phyloP scores from a whole-genome alignment of 2,888 invertebrate genomes.

The Pilophorus perplexus region DNA sequence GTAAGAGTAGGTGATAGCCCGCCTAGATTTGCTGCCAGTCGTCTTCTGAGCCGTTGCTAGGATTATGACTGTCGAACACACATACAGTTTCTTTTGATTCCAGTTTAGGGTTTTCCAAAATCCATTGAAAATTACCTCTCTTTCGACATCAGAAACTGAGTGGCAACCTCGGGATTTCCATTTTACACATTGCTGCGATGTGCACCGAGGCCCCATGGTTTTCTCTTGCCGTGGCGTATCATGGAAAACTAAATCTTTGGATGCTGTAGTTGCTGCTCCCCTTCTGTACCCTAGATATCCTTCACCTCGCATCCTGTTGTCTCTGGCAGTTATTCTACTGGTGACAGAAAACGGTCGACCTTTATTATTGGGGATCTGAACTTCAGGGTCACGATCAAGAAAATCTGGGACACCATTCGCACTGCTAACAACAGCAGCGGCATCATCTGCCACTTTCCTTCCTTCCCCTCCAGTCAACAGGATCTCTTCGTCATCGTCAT shows the following conservation, averaged over 20 bases:
- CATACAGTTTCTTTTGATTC: neutral
- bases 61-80: neutral
- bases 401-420: too few species aligned
- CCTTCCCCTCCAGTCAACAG: too few species aligned
- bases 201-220: neutral
- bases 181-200: constrained; percentile 1
- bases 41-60: neutral
- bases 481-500: too few species aligned
- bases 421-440: too few species aligned
- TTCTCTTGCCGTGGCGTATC: neutral
- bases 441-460: too few species aligned
- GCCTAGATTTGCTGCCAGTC: neutral
- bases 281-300: neutral
- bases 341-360: neutral
- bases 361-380: neutral
- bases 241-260: neutral
- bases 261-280: neutral
- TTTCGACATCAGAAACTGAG: neutral
- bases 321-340: neutral
- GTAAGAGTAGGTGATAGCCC: neutral
- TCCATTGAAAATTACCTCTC: neutral
- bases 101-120: constrained; percentile 2
- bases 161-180: neutral
- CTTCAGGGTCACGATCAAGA: too few species aligned
- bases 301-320: neutral